A percentile compares a stretch with the other conserved stretches of the same genome.
These are phyloP conservation scores for Patella caerulea DNA, from an alignment of 2,888 invertebrate genomes.

Conservation along the genomic window DNA sequence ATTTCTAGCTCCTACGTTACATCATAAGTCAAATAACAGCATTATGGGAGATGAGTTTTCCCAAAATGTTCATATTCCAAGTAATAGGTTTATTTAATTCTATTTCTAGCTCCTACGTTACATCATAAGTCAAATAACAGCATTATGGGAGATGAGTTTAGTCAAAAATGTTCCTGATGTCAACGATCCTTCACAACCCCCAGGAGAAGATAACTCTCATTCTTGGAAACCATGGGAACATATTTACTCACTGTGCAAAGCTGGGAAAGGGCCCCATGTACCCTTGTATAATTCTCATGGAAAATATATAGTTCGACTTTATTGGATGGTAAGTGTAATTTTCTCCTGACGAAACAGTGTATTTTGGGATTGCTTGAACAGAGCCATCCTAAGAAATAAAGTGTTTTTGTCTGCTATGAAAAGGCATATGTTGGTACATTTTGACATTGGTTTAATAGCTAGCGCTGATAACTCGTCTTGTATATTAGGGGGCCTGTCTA, in stretches of 20 bases:
- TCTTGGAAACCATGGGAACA: slow-evolving; percentile 72
- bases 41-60: too few relatives aligned
- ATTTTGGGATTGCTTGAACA: too few relatives aligned
- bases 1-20: slow-evolving; percentile 68
- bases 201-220: slow-evolving; percentile 55
- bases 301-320: slow-evolving; percentile 71
- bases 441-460: background rate
- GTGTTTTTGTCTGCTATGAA: background rate
- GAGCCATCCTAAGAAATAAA: background rate
- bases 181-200: slow-evolving; percentile 43
- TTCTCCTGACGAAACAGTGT: background rate
- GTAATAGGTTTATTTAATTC: background rate
- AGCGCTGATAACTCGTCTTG: background rate
- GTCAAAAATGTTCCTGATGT: slow-evolving; percentile 50
- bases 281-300: slow-evolving; percentile 71
- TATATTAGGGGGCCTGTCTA: too few relatives aligned
- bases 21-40: slow-evolving; percentile 69
- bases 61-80: too few relatives aligned
- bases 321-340: slow-evolving; percentile 69
- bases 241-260: slow-evolving; percentile 70
- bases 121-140: slow-evolving; percentile 69
- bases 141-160: slow-evolving; percentile 66
- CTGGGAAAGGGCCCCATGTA: slow-evolving; percentile 66
- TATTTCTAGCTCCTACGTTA: slow-evolving; percentile 68
- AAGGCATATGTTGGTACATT: background rate